A percentile compares a stretch with the other conserved stretches of the same genome.
Conservation (phyloP, 2,113 vertebrate genomes). For the Xenopus borealis region DNA sequence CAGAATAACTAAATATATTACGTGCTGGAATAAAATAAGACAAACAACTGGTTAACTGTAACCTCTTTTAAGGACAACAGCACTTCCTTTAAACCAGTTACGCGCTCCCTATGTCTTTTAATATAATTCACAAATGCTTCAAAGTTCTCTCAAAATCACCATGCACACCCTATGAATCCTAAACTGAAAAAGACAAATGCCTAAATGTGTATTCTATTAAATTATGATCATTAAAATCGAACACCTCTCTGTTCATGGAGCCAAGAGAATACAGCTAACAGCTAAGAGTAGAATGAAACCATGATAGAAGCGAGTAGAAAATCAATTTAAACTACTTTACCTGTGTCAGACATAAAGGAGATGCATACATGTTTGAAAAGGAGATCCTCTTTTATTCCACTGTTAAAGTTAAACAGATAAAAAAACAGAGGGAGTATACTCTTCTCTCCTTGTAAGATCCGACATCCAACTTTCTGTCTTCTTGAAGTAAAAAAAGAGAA, state of each 20-base stretch:
- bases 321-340: constrained; percentile 19
- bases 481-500: constrained; percentile 5
- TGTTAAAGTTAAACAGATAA: constrained; percentile 30
- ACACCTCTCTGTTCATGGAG: neutral
- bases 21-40: neutral
- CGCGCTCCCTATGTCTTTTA: neutral
- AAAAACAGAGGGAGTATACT: constrained; percentile 14
- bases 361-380: constrained; percentile 35
- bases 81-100: constrained; percentile 11
- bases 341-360: constrained; percentile 45
- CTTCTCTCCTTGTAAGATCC: constrained; percentile 12
- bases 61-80: constrained; percentile 3
- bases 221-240: neutral
- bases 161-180: neutral
- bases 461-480: constrained; percentile 35
- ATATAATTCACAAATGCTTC: neutral
- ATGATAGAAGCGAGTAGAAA: neutral
- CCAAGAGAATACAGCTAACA: neutral
- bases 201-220: neutral
- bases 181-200: neutral
- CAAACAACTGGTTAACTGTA: neutral
- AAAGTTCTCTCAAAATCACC: neutral
- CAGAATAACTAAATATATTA: neutral
- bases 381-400: constrained; percentile 24
- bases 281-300: neutral